Percentiles rank a stretch among this genome's conserved stretches.
These are phyloP conservation scores for Chirona hameri DNA, from an alignment of 2,888 invertebrate genomes.

Conservation along the genomic window DNA sequence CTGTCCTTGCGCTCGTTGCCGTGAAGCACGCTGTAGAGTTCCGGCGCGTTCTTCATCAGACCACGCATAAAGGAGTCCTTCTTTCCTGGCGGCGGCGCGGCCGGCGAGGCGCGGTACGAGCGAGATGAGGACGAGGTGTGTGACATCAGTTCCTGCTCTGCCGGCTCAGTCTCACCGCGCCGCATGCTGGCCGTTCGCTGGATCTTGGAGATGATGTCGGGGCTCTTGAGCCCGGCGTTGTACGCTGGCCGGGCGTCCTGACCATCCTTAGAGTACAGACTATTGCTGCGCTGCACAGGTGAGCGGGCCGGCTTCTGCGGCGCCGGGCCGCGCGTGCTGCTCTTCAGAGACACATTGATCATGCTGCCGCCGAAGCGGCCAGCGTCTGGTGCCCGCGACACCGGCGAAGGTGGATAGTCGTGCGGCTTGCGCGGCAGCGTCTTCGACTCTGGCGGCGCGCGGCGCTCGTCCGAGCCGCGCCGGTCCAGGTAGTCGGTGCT, in stretches of 20 bases:
- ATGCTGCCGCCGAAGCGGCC: constrained; percentile 36
- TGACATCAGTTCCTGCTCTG: neutral
- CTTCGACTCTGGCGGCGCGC: neutral
- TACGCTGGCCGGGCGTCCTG: neutral
- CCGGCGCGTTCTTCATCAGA: constrained; percentile 39
- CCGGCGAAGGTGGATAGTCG: neutral
- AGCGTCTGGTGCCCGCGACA: neutral
- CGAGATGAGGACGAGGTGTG: neutral
- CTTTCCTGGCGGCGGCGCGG: neutral
- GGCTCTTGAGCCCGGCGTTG: constrained; percentile 27
- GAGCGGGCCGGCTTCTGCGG: constrained; percentile 11
- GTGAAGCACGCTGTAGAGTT: constrained; percentile 39
- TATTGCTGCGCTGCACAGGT: constrained; percentile 1
- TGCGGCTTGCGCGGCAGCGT: constrained; percentile 13
- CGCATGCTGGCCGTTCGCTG: neutral
- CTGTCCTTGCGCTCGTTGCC: constrained; percentile 37
- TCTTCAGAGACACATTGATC: constrained; percentile 35
- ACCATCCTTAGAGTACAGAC: neutral
- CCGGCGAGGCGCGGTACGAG: neutral
- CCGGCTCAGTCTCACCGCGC: neutral
- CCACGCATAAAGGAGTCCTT: constrained; percentile 38
- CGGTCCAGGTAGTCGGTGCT: constrained; percentile 9
- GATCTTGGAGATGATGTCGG: constrained; percentile 29
- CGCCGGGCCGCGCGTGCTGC: neutral
- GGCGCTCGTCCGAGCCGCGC: neutral